phyloP scores from a whole-genome alignment of 2,113 vertebrate genomes.

The Peromyscus maniculatus region DNA sequence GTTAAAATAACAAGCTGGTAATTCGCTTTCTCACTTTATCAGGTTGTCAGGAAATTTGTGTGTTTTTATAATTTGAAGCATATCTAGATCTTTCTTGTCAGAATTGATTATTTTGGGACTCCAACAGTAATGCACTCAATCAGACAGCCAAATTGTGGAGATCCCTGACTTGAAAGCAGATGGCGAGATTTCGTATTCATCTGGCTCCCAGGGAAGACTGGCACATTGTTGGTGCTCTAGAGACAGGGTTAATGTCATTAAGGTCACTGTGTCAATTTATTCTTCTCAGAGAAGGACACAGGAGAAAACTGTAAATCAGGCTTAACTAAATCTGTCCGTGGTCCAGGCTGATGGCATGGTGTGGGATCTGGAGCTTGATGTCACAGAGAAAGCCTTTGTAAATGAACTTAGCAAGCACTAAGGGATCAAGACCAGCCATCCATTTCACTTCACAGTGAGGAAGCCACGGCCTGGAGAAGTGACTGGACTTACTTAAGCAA shows the following conservation, averaged over 20 bases:
- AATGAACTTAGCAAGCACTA: neutral
- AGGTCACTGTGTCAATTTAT: slow-evolving; percentile 39
- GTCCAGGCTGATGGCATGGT: neutral
- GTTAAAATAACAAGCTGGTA: slow-evolving; percentile 72
- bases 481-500: neutral
- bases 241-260: slow-evolving; percentile 37
- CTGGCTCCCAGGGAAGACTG: slow-evolving; percentile 30
- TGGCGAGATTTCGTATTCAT: slow-evolving; percentile 63
- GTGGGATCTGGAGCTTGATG: neutral
- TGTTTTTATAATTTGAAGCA: slow-evolving; percentile 75
- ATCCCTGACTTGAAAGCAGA: slow-evolving; percentile 67
- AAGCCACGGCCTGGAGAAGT: neutral
- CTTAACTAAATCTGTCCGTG: neutral
- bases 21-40: slow-evolving; percentile 69
- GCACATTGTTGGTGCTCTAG: neutral
- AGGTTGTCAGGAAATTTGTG: slow-evolving; percentile 71
- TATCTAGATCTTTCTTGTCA: slow-evolving; percentile 75
- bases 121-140: slow-evolving; percentile 70
- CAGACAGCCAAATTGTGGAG: slow-evolving; percentile 61
- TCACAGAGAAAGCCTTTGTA: neutral
- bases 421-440: neutral
- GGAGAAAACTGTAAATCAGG: neutral
- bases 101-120: slow-evolving; percentile 80
- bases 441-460: slow-evolving; percentile 11
- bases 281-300: slow-evolving; percentile 32